phyloP scores from a whole-genome alignment of 2,113 vertebrate species.

The Scomber japonicus region DNA sequence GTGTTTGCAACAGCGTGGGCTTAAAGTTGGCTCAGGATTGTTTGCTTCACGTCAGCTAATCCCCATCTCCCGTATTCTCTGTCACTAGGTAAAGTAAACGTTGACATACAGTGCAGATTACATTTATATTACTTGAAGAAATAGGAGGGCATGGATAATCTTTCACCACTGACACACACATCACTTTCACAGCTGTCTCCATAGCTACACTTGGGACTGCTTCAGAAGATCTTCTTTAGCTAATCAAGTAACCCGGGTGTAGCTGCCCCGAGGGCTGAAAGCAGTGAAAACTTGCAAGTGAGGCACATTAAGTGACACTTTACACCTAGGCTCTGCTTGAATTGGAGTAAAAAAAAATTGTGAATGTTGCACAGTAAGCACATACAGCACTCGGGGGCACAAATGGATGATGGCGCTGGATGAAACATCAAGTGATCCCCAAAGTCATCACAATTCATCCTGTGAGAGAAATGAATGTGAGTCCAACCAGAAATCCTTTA shows the following conservation, averaged over 20 bases:
- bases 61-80: slow-evolving; percentile 32
- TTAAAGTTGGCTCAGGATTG: slow-evolving; percentile 23
- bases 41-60: slow-evolving; percentile 31
- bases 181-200: slow-evolving; percentile 30
- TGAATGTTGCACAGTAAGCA: background rate
- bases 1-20: slow-evolving; percentile 41
- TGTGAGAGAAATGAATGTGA: background rate
- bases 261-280: slow-evolving; percentile 12
- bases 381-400: background rate
- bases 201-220: background rate
- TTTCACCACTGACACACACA: slow-evolving; percentile 3
- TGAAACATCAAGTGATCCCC: background rate
- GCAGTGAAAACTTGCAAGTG: slow-evolving; percentile 4
- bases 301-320: slow-evolving; percentile 11
- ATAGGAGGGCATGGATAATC: slow-evolving; percentile 26
- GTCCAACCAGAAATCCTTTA: background rate
- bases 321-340: background rate
- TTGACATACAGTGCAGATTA: slow-evolving; percentile 34
- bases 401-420: background rate
- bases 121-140: slow-evolving; percentile 31
- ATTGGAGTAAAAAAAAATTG: background rate
- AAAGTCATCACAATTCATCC: background rate
- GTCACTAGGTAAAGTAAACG: slow-evolving; percentile 24
- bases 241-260: slow-evolving; percentile 36
- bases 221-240: slow-evolving; percentile 18